Percentiles rank a stretch among this genome's conserved stretches.
These are phyloP conservation scores for Chloropsis cyanopogon DNA, from an alignment of 2,113 vertebrate genomes.

Conservation along the genomic window DNA sequence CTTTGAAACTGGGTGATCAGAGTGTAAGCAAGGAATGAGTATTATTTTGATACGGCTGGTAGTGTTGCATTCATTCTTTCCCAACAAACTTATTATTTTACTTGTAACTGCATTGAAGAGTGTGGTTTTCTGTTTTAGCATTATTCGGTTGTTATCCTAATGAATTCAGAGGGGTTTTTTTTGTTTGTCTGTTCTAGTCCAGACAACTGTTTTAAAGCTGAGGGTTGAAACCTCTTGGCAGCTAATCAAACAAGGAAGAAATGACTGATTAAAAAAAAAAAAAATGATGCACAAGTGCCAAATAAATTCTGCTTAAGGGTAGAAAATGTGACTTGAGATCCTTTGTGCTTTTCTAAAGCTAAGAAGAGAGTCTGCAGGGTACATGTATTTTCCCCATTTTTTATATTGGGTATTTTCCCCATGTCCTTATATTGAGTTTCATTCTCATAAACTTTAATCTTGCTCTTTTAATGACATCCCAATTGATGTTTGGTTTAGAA, in stretches of 20 bases:
- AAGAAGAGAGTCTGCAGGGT: neutral
- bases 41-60: neutral
- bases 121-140: neutral
- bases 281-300: neutral
- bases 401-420: neutral
- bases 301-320: neutral
- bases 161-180: neutral
- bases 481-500: neutral
- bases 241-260: conserved; percentile 26
- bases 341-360: neutral
- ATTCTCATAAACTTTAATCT: neutral
- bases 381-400: neutral
- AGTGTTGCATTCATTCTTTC: neutral
- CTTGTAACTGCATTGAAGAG: neutral
- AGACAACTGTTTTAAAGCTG: neutral
- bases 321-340: neutral
- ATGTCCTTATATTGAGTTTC: neutral
- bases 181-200: neutral
- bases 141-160: neutral
- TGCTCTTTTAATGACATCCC: neutral
- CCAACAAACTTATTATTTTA: neutral
- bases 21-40: neutral
- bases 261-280: neutral
- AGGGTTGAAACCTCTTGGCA: conserved; percentile 11
- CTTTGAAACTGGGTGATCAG: neutral